Evolutionary conservation across 2,888 invertebrate species (phyloP).

Genomic region (Chymomyza amoena): DNA sequence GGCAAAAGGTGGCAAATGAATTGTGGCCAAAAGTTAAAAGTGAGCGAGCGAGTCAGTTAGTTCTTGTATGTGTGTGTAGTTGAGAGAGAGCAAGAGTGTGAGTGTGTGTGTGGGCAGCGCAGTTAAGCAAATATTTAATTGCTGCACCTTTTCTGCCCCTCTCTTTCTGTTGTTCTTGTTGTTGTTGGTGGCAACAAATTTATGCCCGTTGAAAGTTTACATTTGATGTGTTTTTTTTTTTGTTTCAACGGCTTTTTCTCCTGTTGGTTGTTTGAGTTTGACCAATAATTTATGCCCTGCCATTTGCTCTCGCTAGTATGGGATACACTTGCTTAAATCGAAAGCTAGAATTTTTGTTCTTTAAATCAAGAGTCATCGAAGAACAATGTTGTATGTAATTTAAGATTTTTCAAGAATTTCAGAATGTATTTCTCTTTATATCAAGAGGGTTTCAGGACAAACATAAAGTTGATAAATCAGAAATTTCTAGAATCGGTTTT

Average conservation of each 20-base stretch:
- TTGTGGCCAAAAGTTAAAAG: constrained; percentile 72
- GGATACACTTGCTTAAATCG: not conserved
- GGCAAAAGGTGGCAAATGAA: constrained; percentile 67
- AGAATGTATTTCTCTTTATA: no score
- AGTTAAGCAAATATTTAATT: constrained; percentile 78
- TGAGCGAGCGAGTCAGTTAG: constrained; percentile 9
- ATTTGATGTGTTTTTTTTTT: constrained; percentile 27
- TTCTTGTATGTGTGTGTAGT: constrained; percentile 4
- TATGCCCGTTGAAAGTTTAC: constrained; percentile 8
- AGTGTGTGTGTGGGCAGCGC: constrained; percentile 41
- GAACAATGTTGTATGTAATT: no score
- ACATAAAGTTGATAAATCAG: no score
- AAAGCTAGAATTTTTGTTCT: no score
- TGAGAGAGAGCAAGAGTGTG: not conserved
- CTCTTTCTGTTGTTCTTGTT: constrained; percentile 16
- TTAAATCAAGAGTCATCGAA: no score
- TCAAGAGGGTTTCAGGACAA: no score
- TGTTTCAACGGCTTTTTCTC: not conserved
- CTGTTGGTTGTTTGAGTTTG: constrained; percentile 46
- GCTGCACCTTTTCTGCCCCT: constrained; percentile 72
- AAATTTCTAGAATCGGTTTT: no score
- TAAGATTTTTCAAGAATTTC: no score
- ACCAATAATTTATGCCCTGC: constrained; percentile 77
- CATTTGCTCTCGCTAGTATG: constrained; percentile 58
- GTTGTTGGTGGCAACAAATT: constrained; percentile 27